These are phyloP conservation scores for Opisthocomus hoazin DNA, from an alignment of 2,113 vertebrate genomes.

Conservation along the genomic window DNA sequence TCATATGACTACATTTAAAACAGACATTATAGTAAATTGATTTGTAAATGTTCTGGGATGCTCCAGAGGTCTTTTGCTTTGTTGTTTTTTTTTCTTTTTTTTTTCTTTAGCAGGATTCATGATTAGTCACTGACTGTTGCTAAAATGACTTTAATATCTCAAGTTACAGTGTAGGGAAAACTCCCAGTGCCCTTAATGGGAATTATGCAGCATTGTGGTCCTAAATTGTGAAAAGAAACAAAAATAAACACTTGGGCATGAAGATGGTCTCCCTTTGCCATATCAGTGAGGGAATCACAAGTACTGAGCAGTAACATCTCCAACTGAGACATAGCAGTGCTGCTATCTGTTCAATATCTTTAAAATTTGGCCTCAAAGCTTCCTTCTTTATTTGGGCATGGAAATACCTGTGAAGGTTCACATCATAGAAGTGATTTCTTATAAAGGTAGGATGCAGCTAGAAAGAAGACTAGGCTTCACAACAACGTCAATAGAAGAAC, in stretches of 20 bases:
- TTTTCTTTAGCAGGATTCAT: neutral
- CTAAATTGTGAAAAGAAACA: neutral
- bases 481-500: neutral
- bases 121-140: neutral
- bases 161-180: neutral
- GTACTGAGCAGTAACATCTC: neutral
- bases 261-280: neutral
- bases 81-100: no score
- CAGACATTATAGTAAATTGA: neutral
- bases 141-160: neutral
- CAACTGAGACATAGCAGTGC: neutral
- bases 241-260: neutral
- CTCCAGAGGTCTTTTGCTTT: neutral
- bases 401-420: neutral
- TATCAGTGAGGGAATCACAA: neutral
- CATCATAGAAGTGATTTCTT: neutral
- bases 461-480: neutral
- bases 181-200: neutral
- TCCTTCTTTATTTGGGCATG: neutral
- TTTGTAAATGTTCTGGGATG: neutral
- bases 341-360: neutral
- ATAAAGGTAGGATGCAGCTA: neutral
- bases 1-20: neutral
- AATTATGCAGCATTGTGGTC: neutral
- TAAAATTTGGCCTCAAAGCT: neutral